Evolutionary conservation across 2,797 vertebrate species (phyloP), one percentile per base, ranked within the genome.

Genomic region (Xiphorhynchus erythropygius): DNA sequence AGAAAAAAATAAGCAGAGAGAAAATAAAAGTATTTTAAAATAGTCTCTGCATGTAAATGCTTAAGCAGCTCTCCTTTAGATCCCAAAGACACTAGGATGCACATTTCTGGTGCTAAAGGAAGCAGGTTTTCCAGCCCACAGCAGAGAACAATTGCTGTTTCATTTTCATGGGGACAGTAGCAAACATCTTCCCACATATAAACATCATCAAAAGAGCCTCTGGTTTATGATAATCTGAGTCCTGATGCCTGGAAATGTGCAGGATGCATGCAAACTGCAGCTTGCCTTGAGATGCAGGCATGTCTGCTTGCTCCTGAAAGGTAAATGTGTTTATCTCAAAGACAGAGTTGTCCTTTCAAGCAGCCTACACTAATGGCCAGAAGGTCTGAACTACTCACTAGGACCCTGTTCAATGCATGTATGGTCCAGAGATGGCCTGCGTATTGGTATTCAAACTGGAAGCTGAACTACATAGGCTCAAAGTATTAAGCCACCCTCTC

Each of bases 341-440:
- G 56, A 25, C 25, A 18, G 41, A 33, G 39, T 13, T 89, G 46
- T 42, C n/a, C 55, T 30, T 23, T 25, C 33, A 42, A 68, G 35
- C n/a, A 44, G 13, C 0, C 0, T 41, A 50, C 3, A 1, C 14
- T 56, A 21, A 13, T 47, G 16, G 15, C 35, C 28, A 22, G 56
- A n/a, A 60, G 57, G 25, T 49, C 44, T 53, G 11, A n/a, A 41
- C 17, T 60, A 8, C 46, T 55, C 10, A 7, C 24, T 16, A 64
- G 49, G 55, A 64, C 17, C 13, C 44, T 9, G 10, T n/a, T 64
- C 15, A n/a, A 19, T 65, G 41, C 27, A 4, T 30, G 7, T n/a
- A 13, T 60, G 30, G 8, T 46, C 6, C 15, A 83, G 49, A 59
- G 10, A 3, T 37, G 55, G 41, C 28, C 70, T 47, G 11, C 17